Conservation (phyloP, 2,113 vertebrate species). For the Oncorhynchus keta region DNA sequence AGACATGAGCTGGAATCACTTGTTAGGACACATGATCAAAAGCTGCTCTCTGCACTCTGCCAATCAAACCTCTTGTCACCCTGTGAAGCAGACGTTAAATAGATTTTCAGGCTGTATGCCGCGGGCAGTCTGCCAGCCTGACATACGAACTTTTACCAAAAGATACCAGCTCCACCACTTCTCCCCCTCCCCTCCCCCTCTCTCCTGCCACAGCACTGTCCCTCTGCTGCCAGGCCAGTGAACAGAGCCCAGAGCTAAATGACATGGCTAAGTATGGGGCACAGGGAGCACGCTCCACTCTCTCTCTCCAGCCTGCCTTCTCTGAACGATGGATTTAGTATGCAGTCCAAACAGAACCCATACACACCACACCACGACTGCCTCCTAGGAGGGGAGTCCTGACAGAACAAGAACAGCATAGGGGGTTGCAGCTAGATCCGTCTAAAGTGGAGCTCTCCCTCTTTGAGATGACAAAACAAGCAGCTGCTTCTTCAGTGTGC, state of each 20-base stretch:
- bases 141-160: constrained; percentile 90
- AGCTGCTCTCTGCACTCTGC: constrained; percentile 91
- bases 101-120: constrained; percentile 82
- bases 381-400: constrained; percentile 36
- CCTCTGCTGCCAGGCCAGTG: constrained; percentile 46
- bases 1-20: constrained; percentile 96
- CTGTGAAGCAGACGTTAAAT: constrained; percentile 94
- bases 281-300: constrained; percentile 19
- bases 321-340: no score
- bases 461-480: constrained; percentile 86
- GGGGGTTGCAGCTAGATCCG: constrained; percentile 61
- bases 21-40: constrained; percentile 99
- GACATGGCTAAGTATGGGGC: constrained; percentile 48
- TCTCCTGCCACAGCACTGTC: constrained; percentile 14
- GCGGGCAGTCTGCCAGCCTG: constrained; percentile 87
- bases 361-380: constrained; percentile 42
- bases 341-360: constrained; percentile 51
- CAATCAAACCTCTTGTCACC: constrained; percentile 94
- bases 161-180: constrained; percentile 60
- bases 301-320: constrained; percentile 8
- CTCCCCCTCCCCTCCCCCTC: constrained; percentile 4
- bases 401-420: constrained; percentile 58
- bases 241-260: constrained; percentile 64
- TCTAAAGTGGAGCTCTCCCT: constrained; percentile 59
- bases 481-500: constrained; percentile 97